Base-by-base conservation (phyloP, 2,888 invertebrate species). In the Lasioglossum calceatum region DNA sequence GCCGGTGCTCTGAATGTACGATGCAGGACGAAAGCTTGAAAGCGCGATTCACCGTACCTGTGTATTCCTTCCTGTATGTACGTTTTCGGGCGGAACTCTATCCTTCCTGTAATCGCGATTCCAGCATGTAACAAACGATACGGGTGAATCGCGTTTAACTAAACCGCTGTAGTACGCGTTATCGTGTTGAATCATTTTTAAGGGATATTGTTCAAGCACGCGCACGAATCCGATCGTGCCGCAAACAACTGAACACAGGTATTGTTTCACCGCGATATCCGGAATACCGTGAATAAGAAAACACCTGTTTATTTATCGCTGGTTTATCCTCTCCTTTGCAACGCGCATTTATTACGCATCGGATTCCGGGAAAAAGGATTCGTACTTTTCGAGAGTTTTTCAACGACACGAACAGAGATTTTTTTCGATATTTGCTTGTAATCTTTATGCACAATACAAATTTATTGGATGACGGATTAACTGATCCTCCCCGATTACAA, bases 11-110 rank as follows among this genome's bases (percentile, higher is more conserved):
- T 77, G 81, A 81, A 84, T 77, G 71, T 81, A 86, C 87, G 87
- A 75, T 83, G 78, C 75, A 81, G 83, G 87, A 78, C 87, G 86
- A 81, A 83, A 86, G 87, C 86, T 82, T 82, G 86, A 86, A 86
- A 87, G 87, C 87, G 82, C 86, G 79, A 86, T 77, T 76, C 86
- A 47, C 87, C 70, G 54, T 67, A 78, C 80, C 76, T 61, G 42
- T 71, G 71, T 71, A 42, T 64, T 79, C 73, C 82, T 82, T 42
- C 54, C 79, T 71, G 42, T 39, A 70, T 70, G 79, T 71, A 80
- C 61, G 85, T 86, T 87, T 87, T 82, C 87, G 44, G 47, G 82
- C 81, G 79, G 64, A 79, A 82, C 82, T 82, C 86, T 82, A 82
- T 79, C 82, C 86, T 82, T 79, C 82, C 86, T 82, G 80, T 82